Conservation (phyloP, 1,140 invertebrate species). For the Dolichoris vasculosae region DNA sequence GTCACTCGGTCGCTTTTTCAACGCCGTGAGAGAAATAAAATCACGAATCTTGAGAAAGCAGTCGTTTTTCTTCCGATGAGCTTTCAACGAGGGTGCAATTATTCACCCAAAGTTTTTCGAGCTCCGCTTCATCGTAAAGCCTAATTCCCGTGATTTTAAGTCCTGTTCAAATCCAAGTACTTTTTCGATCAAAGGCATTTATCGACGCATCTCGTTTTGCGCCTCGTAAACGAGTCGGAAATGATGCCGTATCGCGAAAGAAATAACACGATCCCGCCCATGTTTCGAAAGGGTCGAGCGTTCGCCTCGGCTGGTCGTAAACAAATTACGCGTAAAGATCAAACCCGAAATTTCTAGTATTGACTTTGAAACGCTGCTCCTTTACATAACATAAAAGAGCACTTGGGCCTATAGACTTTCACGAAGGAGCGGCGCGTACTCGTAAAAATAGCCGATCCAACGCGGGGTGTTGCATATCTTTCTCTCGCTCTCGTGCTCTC, state of each 20-base stretch:
- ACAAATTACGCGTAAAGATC: too few species aligned
- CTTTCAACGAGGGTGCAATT: too few species aligned
- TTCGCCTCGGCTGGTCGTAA: too few species aligned
- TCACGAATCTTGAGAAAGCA: too few species aligned
- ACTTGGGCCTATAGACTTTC: neutral
- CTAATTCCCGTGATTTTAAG: neutral
- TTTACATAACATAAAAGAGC: conserved; percentile 30
- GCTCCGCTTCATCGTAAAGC: too few species aligned
- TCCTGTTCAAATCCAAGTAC: neutral
- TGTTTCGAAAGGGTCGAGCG: too few species aligned
- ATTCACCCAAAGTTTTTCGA: neutral
- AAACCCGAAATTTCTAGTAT: neutral
- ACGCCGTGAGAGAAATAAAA: neutral
- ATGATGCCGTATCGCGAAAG: neutral
- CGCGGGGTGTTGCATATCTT: conserved; percentile 19
- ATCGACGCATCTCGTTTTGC: neutral
- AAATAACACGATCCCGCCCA: too few species aligned
- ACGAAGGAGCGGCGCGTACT: neutral
- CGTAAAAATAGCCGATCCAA: conserved; percentile 48
- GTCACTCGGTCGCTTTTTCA: neutral
- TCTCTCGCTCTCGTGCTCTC: neutral
- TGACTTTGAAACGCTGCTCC: neutral
- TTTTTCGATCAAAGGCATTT: neutral
- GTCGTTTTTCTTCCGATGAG: too few species aligned
- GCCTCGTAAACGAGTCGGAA: neutral